Conservation (phyloP, 1,140 invertebrate species). For the Prorops nasuta region DNA sequence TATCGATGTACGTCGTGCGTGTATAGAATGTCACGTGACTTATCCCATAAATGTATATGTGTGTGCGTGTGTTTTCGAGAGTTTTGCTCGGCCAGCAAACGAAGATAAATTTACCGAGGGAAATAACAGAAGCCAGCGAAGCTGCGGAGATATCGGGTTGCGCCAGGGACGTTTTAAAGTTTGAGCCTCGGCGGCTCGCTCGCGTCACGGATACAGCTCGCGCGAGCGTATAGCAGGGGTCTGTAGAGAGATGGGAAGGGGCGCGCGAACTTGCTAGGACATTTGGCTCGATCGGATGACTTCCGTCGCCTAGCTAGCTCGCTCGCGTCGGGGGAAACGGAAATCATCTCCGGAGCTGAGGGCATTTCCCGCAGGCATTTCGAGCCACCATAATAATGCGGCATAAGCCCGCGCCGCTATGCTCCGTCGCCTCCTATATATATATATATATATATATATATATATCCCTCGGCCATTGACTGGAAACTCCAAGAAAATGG, state of each 20-base stretch:
- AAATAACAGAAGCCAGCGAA: too few relatives aligned
- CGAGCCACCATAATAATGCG: conserved; percentile 7
- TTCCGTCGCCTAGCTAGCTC: too few relatives aligned
- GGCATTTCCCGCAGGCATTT: conserved; percentile 8
- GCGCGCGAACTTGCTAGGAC: conserved; percentile 12
- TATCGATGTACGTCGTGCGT: too few relatives aligned
- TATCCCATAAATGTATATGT: conserved; percentile 43
- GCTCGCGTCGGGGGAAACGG: conserved; percentile 8
- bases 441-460: too few relatives aligned
- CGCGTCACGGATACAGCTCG: too few relatives aligned
- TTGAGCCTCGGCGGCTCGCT: background rate
- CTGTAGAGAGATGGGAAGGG: background rate
- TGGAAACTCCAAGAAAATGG: too few relatives aligned
- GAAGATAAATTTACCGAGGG: too few relatives aligned
- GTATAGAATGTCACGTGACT: conserved; percentile 29
- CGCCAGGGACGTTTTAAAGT: background rate
- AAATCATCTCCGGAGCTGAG: conserved; percentile 12
- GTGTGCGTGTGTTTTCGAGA: conserved; percentile 43
- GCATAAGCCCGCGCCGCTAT: background rate
- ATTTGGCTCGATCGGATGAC: conserved; percentile 11
- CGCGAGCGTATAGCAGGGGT: background rate
- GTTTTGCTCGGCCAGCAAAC: conserved; percentile 42
- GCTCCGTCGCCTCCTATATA: too few relatives aligned
- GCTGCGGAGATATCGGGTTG: background rate
- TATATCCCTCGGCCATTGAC: too few relatives aligned